Percentiles rank a stretch among this genome's conserved stretches.
phyloP scores from a whole-genome alignment of 2,888 invertebrate species.

The Chrysotoxum bicinctum region DNA sequence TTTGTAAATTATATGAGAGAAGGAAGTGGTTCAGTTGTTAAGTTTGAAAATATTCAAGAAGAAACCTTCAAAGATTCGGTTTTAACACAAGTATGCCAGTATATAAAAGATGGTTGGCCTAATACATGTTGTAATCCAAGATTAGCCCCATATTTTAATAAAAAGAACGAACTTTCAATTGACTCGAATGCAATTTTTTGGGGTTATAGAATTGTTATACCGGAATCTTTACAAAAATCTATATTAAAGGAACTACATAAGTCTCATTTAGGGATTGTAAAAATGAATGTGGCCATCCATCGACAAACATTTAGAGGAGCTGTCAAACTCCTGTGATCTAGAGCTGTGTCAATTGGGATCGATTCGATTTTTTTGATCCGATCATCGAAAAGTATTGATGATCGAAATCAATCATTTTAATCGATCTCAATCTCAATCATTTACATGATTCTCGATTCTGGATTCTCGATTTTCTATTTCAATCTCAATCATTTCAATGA shows the following conservation, averaged over 20 bases:
- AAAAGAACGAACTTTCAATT: not conserved
- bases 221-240: not conserved
- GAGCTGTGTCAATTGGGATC: no score
- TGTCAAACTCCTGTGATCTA: slow-evolving; percentile 62
- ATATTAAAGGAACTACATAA: not conserved
- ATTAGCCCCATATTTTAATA: not conserved
- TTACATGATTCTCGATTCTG: no score
- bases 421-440: no score
- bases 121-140: not conserved
- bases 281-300: slow-evolving; percentile 52
- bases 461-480: no score
- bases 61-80: no score
- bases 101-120: not conserved
- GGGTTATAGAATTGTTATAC: not conserved
- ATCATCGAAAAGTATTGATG: no score
- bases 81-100: not conserved
- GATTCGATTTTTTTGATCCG: no score
- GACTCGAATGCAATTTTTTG: not conserved
- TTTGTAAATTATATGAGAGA: not conserved
- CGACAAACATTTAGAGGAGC: slow-evolving; percentile 68
- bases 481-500: no score
- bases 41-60: no score
- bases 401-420: no score
- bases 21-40: not conserved
- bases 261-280: not conserved